Evolutionary conservation across 2,888 invertebrate genomes (phyloP), one percentile per base, ranked within the genome.

Genomic region (Neoaliturus tenellus): DNA sequence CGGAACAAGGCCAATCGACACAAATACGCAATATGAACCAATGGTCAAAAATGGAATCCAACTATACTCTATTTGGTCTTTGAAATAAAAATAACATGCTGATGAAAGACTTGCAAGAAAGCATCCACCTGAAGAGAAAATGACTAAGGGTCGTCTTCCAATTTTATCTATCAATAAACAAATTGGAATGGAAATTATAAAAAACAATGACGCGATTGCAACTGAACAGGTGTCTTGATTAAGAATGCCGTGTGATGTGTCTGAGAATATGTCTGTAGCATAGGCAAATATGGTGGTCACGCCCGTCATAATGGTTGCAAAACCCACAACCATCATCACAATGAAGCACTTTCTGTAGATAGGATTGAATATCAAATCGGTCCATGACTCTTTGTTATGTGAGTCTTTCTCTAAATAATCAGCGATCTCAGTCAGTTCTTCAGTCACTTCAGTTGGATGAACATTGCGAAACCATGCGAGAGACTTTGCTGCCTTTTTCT

Each of bases 11-110:
- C 93, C 93, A 0, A 91, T 88, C 28, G 93, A 83, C 25, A 82
- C 10, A 71, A 93, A 89, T 4, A 93, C 88, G 83, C 93, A 93
- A 87, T 93, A 94, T n/a, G 92, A 90, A 73, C 94, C 89, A 0
- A 94, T 90, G 0, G 93, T 93, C 0, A 91, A 88, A 28, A 93
- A 62, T 44, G 73, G 71, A 4, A 82, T 51, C 82, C 71, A 82
- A 12, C 28, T 55, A 17, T 55, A 55, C n/a, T 51, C 35, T 48
- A 71, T 51, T 48, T 82, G 48, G 31, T 62, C 28, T 31, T 81
- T 41, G 20, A 31, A 51, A 31, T 82, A 82, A 51, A 51, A 82
- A 10, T 44, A 82, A 20, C 41, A 28, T 12, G 82, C 71, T n/a
- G 71, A 69, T 20, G 17, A 41, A 1, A 71, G 25, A 71, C 17